phyloP scores from a whole-genome alignment of 2,797 vertebrate species.

The Anas acuta region DNA sequence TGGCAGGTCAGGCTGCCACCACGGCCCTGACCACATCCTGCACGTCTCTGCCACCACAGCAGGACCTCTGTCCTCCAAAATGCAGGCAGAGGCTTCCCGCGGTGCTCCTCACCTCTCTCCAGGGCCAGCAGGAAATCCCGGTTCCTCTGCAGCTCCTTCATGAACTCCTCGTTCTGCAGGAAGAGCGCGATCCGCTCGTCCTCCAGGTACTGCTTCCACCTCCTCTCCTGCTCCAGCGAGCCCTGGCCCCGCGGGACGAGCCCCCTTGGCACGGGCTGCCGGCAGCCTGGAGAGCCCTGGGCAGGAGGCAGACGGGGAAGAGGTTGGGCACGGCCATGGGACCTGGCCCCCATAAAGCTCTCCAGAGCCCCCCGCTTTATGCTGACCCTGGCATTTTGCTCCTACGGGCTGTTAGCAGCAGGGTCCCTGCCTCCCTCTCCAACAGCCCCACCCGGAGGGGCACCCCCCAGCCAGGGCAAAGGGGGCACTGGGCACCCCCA shows the following conservation, averaged over 20 bases:
- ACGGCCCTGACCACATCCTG: neutral
- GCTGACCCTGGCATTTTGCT: neutral
- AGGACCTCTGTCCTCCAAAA: neutral
- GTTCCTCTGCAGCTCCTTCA: slow-evolving; percentile 96
- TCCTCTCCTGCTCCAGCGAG: slow-evolving; percentile 86
- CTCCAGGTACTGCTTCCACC: slow-evolving; percentile 94
- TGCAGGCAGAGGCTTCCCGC: neutral
- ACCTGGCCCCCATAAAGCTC: neutral
- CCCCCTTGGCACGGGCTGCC: slow-evolving; percentile 4
- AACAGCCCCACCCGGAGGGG: neutral
- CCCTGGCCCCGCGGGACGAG: slow-evolving; percentile 36
- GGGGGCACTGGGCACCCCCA: neutral
- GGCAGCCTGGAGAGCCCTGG: slow-evolving; percentile 78
- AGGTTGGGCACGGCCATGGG: accelerated
- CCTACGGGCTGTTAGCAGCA: accelerated
- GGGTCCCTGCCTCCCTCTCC: neutral
- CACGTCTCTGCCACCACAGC: neutral
- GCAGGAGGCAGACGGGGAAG: neutral
- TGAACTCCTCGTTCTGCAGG: slow-evolving; percentile 97
- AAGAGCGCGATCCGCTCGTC: slow-evolving; percentile 96
- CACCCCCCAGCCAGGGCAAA: accelerated
- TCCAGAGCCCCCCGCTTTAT: neutral
- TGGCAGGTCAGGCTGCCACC: accelerated
- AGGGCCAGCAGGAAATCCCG: slow-evolving; percentile 94
- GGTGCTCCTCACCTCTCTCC: slow-evolving; percentile 86